Evolutionary conservation across 2,113 vertebrate genomes (phyloP), one percentile per base, ranked within the genome.

Genomic region (Myotis brandtii): DNA sequence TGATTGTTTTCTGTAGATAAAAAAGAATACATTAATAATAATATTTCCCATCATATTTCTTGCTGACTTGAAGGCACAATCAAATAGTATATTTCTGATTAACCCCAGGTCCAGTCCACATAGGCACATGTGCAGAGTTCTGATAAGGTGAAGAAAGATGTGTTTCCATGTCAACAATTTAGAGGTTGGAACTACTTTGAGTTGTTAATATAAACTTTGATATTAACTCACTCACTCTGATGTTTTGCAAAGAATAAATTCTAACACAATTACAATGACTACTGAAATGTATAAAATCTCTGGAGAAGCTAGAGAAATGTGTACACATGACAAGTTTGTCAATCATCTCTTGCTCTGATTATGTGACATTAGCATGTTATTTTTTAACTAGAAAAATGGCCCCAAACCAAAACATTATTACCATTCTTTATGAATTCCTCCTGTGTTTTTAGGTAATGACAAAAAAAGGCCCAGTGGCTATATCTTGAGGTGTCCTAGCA

Each of bases 121-220:
- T n/a, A 8, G 85, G 82, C 66, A 97, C 96, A 97, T 95, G 90
- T 98, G 97, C 67, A 30, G 86, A 94, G 92, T 88, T 95, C 97
- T 98, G 98, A 98, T 98, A 98, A 98, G 93, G 92, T 97, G 64
- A 93, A 97, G 96, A 98, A 97, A 89, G 96, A 86, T 97, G 48
- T 98, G 97, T 97, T 97, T 95, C 89, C 73, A 98, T 82, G 96
- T 98, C 97, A 98, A 98, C 79, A 97, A 95, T 95, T 96, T 97
- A 97, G 30, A 66, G 90, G 77, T 85, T 90, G 96, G 88, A 98
- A 97, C 88, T 97, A 96, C 92, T 97, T 97, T 0, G 0, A 97
- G 92, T 92, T 97, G 86, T 83, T 95, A 91, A 91, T 95, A 96
- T 95, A 98, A 85, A 52, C n/a, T 97, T 98, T 95, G 43, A 96